Evolutionary conservation across 2,113 vertebrate species (phyloP), one percentile per base, ranked within the genome.

Genomic region (Hemibagrus wyckioides): DNA sequence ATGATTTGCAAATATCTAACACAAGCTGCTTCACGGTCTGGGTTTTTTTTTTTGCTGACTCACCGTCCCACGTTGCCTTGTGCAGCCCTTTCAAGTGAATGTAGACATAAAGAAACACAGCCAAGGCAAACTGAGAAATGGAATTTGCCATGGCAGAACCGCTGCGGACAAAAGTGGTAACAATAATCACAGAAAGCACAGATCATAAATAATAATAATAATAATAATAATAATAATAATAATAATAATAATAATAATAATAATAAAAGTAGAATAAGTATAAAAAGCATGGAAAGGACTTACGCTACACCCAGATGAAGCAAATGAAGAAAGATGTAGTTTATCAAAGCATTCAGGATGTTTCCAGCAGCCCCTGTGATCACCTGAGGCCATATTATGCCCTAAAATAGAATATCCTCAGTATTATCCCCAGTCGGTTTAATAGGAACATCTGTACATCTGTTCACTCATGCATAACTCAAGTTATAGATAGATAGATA

Each of bases 341-440:
- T 97, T 92, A 96, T 95, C 54, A 96, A 75, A 0, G 88, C 95
- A 0, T 99, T 99, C 89, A 98, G 84, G 89, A 97, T 6, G 86
- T 98, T 99, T 86, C 95, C 96, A 30, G 91, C 89, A 0, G 94
- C 85, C 79, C 96, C 97, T 0, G 95, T 95, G 76, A 97, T 65
- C 57, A 99, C 95, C 91, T 97, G 97, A 54, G 97, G 97, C 94
- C 97, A 93, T 19, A 97, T 96, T 81, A 98, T 97, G 1, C 94
- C 97, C 97, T 98, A 91, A 73, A 94, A 92, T 2, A 69, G 17
- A 77, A 36, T 6, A 44, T 25, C 30, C 23, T 80, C 9, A 80
- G 6, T 30, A 50, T 77, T n/a, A 50, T 50, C 4, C 0, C 8
- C 3, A 25, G 44, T 25, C 25, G 15, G 23, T 76, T 50, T 48